Evolutionary conservation across 2,888 invertebrate genomes (phyloP).

Genomic region (Apamea epomidion): DNA sequence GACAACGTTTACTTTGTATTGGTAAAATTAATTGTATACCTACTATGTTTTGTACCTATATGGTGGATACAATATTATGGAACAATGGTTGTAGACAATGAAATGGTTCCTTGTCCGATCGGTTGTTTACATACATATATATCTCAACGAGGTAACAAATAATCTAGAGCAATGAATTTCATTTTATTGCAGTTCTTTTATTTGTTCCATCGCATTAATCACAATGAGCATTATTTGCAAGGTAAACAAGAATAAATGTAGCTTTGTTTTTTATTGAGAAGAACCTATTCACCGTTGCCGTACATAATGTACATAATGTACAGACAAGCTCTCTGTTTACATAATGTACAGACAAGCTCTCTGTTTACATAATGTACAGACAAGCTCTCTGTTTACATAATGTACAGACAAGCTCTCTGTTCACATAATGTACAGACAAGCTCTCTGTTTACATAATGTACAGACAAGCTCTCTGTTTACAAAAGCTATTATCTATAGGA

Average conservation of each 20-base stretch:
- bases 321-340: constrained; percentile 10
- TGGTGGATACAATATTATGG: too few relatives aligned
- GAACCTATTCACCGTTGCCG: neutral
- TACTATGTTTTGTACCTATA: too few relatives aligned
- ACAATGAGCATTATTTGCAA: neutral
- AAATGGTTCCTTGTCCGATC: too few relatives aligned
- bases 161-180: constrained; percentile 19
- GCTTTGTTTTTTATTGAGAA: constrained; percentile 7
- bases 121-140: constrained; percentile 8
- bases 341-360: neutral
- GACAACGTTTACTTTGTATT: too few relatives aligned
- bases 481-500: neutral
- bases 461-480: constrained; percentile 10
- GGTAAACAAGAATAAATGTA: constrained; percentile 16
- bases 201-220: constrained; percentile 18
- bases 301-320: neutral
- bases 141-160: neutral
- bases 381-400: constrained; percentile 10
- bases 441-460: constrained; percentile 1
- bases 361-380: constrained; percentile 4
- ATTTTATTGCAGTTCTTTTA: constrained; percentile 37
- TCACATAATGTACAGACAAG: constrained; percentile 4
- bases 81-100: too few relatives aligned
- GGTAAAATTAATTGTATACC: too few relatives aligned
- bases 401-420: neutral